Percentiles rank a stretch among this genome's conserved stretches.
Evolutionary conservation across 2,888 invertebrate genomes (phyloP).

Genomic region (Catocala fraxini): DNA sequence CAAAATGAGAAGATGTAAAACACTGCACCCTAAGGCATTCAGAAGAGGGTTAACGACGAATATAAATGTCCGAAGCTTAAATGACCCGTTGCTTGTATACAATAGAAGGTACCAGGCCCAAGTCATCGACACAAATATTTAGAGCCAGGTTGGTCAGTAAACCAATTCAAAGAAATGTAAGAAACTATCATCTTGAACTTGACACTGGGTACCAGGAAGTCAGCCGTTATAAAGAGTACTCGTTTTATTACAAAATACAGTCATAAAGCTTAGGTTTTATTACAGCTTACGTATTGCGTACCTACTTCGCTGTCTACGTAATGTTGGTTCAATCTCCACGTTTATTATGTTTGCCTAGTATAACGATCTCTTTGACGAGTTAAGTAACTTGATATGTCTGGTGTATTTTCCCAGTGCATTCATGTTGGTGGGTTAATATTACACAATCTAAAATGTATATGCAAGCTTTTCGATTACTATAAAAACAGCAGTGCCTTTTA

Average conservation of each 20-base stretch:
- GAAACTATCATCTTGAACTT: background rate
- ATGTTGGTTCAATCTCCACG: constrained; percentile 3
- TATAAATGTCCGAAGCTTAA: too few species aligned
- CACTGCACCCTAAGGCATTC: too few species aligned
- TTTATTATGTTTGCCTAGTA: constrained; percentile 16
- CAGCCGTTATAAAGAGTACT: constrained; percentile 7
- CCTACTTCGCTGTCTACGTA: background rate
- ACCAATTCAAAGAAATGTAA: background rate
- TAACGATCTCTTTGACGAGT: constrained; percentile 3
- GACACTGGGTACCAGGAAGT: constrained; percentile 4
- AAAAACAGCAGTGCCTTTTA: too few species aligned
- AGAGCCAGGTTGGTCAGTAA: too few species aligned
- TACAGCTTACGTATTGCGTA: background rate
- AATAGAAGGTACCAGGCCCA: too few species aligned
- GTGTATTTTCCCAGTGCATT: background rate
- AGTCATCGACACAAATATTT: too few species aligned
- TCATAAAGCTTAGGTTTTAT: constrained; percentile 3
- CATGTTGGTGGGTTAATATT: background rate
- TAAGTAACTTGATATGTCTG: background rate
- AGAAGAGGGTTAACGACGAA: too few species aligned
- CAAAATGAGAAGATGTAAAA: too few species aligned
- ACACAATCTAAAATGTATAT: background rate
- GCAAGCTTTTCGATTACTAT: too few species aligned
- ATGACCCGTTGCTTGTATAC: too few species aligned
- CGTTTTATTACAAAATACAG: constrained; percentile 4